Percentiles rank a stretch among this genome's conserved stretches.
These are phyloP conservation scores for Magallana nippona DNA, from an alignment of 2,888 invertebrate genomes.

Conservation along the genomic window DNA sequence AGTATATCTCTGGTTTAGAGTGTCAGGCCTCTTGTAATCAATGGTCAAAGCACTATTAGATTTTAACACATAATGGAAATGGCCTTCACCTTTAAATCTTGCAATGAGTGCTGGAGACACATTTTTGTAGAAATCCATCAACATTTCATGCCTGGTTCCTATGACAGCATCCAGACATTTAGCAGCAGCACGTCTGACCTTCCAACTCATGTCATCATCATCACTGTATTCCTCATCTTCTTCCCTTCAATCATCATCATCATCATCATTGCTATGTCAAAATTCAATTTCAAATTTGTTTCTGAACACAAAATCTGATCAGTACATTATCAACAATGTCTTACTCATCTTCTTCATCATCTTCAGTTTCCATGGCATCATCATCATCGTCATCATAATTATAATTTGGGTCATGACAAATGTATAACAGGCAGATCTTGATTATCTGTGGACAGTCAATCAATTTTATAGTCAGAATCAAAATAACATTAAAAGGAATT, in stretches of 20 bases:
- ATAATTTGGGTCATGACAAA: constrained; percentile 99
- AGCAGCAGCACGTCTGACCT: constrained; percentile 94
- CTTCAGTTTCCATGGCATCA: constrained; percentile 82
- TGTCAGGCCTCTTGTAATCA: too few relatives aligned
- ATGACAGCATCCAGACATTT: constrained; percentile 98
- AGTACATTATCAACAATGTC: constrained; percentile 30
- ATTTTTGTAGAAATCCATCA: constrained; percentile 92
- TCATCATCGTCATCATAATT: constrained; percentile 91
- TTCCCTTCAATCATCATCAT: constrained; percentile 60
- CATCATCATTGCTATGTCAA: not conserved
- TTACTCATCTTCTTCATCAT: constrained; percentile 82
- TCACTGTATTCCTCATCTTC: constrained; percentile 97
- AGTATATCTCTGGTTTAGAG: not conserved
- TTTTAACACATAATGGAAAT: not conserved
- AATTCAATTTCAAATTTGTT: not conserved
- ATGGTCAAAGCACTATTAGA: too few relatives aligned
- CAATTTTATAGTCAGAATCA: too few relatives aligned
- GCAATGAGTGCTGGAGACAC: constrained; percentile 95
- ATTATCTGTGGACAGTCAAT: constrained; percentile 80
- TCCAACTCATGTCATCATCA: constrained; percentile 99
- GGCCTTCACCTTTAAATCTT: constrained; percentile 90
- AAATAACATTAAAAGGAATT: too few relatives aligned
- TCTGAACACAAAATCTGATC: too few relatives aligned
- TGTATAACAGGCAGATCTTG: constrained; percentile 91
- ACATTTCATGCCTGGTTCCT: constrained; percentile 92